Conservation (phyloP, 2,888 invertebrate species). For the Noctua comes region DNA sequence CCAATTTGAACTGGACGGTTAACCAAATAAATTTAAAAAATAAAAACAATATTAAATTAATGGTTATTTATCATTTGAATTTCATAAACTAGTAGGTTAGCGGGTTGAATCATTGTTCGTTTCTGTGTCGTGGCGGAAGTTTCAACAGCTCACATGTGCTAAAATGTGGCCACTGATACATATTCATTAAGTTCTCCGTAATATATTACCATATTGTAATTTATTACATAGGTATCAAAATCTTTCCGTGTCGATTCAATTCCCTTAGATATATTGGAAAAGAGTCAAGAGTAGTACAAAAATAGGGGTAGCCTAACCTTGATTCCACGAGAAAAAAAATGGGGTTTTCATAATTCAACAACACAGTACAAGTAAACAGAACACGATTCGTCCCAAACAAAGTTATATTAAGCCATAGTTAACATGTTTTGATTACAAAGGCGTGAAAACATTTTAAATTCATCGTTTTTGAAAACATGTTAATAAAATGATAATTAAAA, state of each 20-base stretch:
- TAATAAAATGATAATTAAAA: conserved; percentile 54
- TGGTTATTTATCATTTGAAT: conserved; percentile 42
- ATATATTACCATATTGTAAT: conserved; percentile 43
- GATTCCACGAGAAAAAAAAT: neutral
- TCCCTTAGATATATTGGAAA: neutral
- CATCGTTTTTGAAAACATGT: conserved; percentile 37
- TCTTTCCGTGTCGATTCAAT: neutral
- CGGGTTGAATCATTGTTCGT: conserved; percentile 49
- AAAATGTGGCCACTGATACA: conserved; percentile 59
- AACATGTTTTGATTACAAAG: conserved; percentile 31
- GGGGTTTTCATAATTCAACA: neutral
- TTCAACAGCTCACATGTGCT: conserved; percentile 49
- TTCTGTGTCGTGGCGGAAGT: conserved; percentile 62
- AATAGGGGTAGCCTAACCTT: neutral
- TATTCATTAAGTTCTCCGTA: conserved; percentile 45
- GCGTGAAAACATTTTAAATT: conserved; percentile 27
- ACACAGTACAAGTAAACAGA: neutral
- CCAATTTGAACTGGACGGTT: conserved; percentile 48
- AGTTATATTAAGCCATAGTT: neutral
- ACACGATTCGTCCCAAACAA: neutral
- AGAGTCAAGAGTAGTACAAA: neutral
- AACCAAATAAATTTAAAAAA: conserved; percentile 45
- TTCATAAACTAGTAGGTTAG: conserved; percentile 54
- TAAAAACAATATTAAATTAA: conserved; percentile 29
- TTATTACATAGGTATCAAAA: neutral